A percentile compares a stretch with the other conserved stretches of the same genome.
These are phyloP conservation scores for Austrolebias charrua DNA, from an alignment of 2,797 vertebrate species.

Conservation along the genomic window DNA sequence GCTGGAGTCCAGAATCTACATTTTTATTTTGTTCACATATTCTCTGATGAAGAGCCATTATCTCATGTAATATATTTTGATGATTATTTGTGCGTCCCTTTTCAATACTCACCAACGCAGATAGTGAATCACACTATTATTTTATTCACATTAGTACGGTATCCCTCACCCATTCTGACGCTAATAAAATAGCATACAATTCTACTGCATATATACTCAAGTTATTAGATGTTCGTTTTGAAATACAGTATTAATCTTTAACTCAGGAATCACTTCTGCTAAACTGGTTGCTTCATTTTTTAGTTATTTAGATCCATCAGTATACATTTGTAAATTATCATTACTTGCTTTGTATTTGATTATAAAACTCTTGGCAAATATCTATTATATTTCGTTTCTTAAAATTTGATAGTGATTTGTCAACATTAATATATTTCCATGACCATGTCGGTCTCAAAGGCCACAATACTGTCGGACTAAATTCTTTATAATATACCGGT, in stretches of 20 bases:
- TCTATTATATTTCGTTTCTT: too few species aligned
- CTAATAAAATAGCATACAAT: background rate
- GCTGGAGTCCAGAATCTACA: background rate
- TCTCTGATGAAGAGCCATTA: background rate
- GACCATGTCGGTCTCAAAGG: background rate
- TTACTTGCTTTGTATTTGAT: background rate
- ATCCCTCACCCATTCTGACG: background rate
- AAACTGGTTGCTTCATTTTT: background rate
- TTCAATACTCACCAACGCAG: background rate
- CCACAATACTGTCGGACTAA: background rate
- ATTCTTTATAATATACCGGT: background rate
- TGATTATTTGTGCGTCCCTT: background rate
- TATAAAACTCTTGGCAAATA: too few species aligned
- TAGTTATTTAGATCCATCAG: background rate
- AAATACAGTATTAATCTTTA: background rate
- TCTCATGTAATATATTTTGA: background rate
- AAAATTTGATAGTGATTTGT: too few species aligned
- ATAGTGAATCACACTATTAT: background rate
- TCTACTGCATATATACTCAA: background rate
- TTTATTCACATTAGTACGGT: background rate
- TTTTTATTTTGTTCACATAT: background rate
- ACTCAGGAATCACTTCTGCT: fast-evolving
- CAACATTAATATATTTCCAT: background rate
- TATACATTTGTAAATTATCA: background rate
- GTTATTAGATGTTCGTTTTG: background rate